Base-by-base conservation (phyloP, 2,113 vertebrate genomes). In the Ginglymostoma cirratum region DNA sequence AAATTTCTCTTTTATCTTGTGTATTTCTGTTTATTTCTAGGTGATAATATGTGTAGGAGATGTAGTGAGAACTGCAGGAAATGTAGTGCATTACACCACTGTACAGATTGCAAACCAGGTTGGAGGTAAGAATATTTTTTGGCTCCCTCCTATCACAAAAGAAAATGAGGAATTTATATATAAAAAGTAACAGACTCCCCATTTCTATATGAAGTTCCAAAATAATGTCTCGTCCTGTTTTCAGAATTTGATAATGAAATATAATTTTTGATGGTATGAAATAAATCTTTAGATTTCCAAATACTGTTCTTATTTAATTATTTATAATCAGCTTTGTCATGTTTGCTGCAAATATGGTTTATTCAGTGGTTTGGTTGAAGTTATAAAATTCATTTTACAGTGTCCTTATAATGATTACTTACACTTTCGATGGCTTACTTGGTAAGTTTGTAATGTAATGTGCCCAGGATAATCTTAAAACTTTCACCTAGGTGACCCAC, bases 61-160 rank as follows among this genome's bases (percentile, higher is more conserved):
- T 99, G 99, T 97, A 98, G 97, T 70, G 99, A 99, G 96, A 99
- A 98, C 97, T 99, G 99, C 96, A 99, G 98, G 97, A 98, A 97
- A 0, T 99, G 99, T 97, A 97, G 97, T 87, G 97, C 98, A 96
- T 98, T 97, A 85, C 98, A 97, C 96, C 97, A 98, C 96, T 99
- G 99, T 97, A 99, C 98, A 55, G 99, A 99, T 97, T 99, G 99
- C 97, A 99, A 97, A 97, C 98, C 98, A 55, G 98, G 99, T 66
- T 97, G 98, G 97, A 99, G 99, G 99, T 99, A 98, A 98, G 85
- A 55, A 42, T 23, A 5, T 27, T 42, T 4, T 27, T 34, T 83
- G 55, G 55, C 55, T 61, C 55, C 55, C 12, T 61, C 55, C 6
- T 61, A 12, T 61, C 55, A 61, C 55, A 61, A 61, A 12, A 61